Evolutionary conservation across 2,113 vertebrate species (phyloP), one percentile per base, ranked within the genome.

Genomic region (Heterotis niloticus): DNA sequence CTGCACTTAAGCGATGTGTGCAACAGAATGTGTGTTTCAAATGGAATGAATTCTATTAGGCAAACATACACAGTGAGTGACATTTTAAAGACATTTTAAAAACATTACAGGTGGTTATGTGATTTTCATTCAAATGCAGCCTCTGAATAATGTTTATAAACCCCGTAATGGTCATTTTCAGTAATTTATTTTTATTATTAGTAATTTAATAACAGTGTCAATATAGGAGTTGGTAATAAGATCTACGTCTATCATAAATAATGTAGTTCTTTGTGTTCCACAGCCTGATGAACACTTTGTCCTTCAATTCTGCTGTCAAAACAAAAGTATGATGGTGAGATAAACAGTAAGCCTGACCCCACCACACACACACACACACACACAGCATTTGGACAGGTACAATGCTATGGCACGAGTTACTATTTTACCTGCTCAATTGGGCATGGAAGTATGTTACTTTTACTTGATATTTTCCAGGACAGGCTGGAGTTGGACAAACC

Each of bases 231-330:
- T 4, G 13, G 59, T 20, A 17, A 11, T 14, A 62, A 62, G 59
- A 62, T 17, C 59, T 4, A 10, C 13, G n/a, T n/a, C n/a, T n/a
- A 20, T 14, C 20, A 20, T 62, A 62, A 62, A 57, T 74, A 74
- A 26, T 72, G 18, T 72, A 44, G 23, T 44, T 44, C 34, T 44
- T 2, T 44, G 0, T 14, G 7, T 23, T 74, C 57, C 57, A 57
- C 52, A 51, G 54, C 5, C 17, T 17, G 54, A 26, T 57, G 71
- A n/a, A 59, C 20, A 24, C 24, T 73, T 17, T 59, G 54, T n/a
- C 71, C 71, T 74, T 74, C 26, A 54, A 10, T 57, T 74, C 54
- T 59, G 54, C 52, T 74, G 71, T 57, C 71, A 74, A 57, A 74
- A 20, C 71, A 74, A 13, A 74, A 57, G 44, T 23, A 11, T 23